Conservation (phyloP, 1,140 invertebrate species). For the Cotesia vestalis region DNA sequence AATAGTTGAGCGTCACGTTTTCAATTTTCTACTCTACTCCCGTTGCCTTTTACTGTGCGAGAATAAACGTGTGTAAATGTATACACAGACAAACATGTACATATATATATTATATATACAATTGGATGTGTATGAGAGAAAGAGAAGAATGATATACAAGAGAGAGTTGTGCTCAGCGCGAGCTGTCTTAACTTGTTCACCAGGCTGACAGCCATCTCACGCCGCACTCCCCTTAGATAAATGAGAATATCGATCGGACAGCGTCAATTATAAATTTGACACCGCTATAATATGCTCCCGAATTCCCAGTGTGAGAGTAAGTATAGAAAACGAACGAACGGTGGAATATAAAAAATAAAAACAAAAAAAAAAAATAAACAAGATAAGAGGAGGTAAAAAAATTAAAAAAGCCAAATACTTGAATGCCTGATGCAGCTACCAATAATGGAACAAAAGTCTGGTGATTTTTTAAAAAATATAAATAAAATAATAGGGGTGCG, state of each 20-base stretch:
- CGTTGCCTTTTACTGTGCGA: slow-evolving; percentile 36
- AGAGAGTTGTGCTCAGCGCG: slow-evolving; percentile 16
- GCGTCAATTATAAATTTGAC: slow-evolving; percentile 64
- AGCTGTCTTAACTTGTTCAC: slow-evolving; percentile 60
- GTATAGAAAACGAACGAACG: slow-evolving; percentile 32
- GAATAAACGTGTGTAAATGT: slow-evolving; percentile 23
- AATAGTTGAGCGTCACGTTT: slow-evolving; percentile 52
- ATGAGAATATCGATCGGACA: slow-evolving; percentile 65
- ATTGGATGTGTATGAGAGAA: slow-evolving; percentile 1
- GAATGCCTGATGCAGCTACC: background rate
- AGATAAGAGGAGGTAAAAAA: background rate
- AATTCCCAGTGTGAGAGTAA: slow-evolving; percentile 34
- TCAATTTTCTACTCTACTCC: slow-evolving; percentile 62
- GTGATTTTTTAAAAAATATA: slow-evolving; percentile 17
- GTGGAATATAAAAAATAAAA: slow-evolving; percentile 38
- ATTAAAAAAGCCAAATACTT: no score
- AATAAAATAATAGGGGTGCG: no score
- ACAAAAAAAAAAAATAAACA: background rate
- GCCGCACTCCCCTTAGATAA: slow-evolving; percentile 57
- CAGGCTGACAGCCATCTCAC: slow-evolving; percentile 56
- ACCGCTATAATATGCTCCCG: slow-evolving; percentile 56
- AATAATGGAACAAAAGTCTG: slow-evolving; percentile 23
- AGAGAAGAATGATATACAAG: slow-evolving; percentile 2
- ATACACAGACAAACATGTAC: background rate
- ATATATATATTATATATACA: background rate